Conservation (phyloP, 2,888 invertebrate genomes). For the Cylindroiulus punctatus region DNA sequence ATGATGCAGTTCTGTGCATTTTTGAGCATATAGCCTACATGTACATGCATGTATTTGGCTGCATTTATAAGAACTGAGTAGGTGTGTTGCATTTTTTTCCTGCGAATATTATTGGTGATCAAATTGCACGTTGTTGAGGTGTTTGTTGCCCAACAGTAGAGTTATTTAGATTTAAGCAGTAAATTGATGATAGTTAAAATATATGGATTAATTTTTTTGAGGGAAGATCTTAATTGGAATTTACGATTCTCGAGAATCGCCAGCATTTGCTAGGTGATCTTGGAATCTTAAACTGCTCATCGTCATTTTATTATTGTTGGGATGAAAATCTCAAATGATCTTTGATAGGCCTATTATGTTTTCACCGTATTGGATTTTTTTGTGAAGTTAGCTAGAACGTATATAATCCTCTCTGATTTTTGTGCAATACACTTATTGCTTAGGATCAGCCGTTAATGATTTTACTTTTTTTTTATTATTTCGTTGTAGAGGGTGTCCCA, state of each 20-base stretch:
- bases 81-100: background rate
- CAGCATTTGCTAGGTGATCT: conserved; percentile 36
- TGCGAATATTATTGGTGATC: background rate
- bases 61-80: background rate
- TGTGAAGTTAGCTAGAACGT: background rate
- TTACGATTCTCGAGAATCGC: background rate
- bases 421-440: background rate
- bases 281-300: background rate
- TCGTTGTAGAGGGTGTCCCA: background rate
- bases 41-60: background rate
- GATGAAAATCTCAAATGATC: conserved; percentile 5
- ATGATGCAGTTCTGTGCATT: too few relatives aligned
- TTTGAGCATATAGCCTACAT: too few relatives aligned
- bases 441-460: background rate
- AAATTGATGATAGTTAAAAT: conserved; percentile 27
- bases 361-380: conserved; percentile 14
- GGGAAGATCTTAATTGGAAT: background rate
- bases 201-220: background rate
- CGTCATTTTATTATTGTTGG: background rate
- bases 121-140: background rate
- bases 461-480: background rate
- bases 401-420: background rate
- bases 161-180: conserved; percentile 14
- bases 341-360: background rate
- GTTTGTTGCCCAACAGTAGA: background rate